phyloP scores from a whole-genome alignment of 2,113 vertebrate genomes.

The Misgurnus anguillicaudatus region DNA sequence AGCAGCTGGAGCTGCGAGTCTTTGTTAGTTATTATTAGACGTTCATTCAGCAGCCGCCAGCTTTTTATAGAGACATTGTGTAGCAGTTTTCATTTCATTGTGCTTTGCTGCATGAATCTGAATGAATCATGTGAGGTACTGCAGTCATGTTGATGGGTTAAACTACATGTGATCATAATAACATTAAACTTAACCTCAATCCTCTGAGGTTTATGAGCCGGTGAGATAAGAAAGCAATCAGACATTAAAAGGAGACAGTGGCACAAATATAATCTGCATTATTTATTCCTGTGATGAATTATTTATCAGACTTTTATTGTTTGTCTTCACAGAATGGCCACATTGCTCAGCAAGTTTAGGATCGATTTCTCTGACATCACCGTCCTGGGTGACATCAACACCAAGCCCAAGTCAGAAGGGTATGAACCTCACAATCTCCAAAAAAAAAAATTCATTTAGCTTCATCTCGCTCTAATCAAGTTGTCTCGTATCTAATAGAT shows the following conservation, averaged over 20 bases:
- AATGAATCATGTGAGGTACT: neutral
- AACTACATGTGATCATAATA: too few species aligned
- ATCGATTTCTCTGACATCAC: constrained; percentile 98
- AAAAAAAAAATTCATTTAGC: too few species aligned
- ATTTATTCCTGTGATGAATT: constrained; percentile 6
- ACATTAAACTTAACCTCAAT: neutral
- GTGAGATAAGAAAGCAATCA: neutral
- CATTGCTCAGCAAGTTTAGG: constrained; percentile 96
- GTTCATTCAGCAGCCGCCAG: neutral
- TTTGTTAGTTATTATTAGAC: constrained; percentile 46
- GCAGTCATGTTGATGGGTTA: neutral
- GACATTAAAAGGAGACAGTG: neutral
- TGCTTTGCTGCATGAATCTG: too few species aligned
- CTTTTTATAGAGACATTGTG: neutral
- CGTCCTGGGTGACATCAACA: constrained; percentile 96
- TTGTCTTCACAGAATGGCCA: constrained; percentile 86
- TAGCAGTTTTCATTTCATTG: too few species aligned
- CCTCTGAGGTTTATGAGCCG: neutral
- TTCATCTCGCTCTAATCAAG: too few species aligned
- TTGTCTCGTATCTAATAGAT: too few species aligned
- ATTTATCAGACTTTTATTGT: constrained; percentile 4
- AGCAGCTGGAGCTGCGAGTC: constrained; percentile 63
- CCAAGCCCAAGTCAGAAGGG: constrained; percentile 97
- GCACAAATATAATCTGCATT: constrained; percentile 8
- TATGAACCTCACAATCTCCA: constrained; percentile 66